These are phyloP conservation scores for Amphipoea lucens DNA, from an alignment of 2,888 invertebrate genomes.

Conservation along the genomic window DNA sequence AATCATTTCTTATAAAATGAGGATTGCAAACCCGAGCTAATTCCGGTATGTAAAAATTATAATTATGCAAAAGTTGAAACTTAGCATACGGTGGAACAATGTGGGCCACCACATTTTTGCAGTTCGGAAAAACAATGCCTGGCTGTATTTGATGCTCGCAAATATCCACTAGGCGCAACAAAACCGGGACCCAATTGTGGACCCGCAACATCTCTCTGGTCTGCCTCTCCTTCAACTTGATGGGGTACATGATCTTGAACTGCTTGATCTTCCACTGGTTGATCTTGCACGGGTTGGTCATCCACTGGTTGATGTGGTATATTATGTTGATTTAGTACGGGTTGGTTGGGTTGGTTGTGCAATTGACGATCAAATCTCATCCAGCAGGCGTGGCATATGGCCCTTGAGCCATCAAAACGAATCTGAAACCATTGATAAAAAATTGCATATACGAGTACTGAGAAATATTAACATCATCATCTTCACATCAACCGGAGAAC, in stretches of 20 bases:
- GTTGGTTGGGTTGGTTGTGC: slow-evolving; percentile 29
- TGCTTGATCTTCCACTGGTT: slow-evolving; percentile 15
- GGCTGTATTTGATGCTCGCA: no score
- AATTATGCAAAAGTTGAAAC: no score
- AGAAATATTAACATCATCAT: not conserved
- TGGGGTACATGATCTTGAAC: slow-evolving; percentile 3
- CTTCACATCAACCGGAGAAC: no score
- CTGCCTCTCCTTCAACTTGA: slow-evolving; percentile 18
- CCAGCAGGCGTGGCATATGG: slow-evolving; percentile 53
- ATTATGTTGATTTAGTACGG: slow-evolving; percentile 33
- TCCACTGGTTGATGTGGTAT: slow-evolving; percentile 29
- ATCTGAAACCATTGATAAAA: slow-evolving; percentile 45
- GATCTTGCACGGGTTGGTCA: slow-evolving; percentile 31
- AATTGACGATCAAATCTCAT: slow-evolving; percentile 41
- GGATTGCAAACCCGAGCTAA: no score
- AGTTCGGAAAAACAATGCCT: no score
- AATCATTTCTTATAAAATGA: no score
- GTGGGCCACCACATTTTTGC: no score
- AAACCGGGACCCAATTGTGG: slow-evolving; percentile 1
- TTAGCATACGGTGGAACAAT: no score
- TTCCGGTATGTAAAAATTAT: no score
- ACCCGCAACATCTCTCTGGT: slow-evolving; percentile 7
- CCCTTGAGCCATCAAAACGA: slow-evolving; percentile 46
- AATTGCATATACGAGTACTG: slow-evolving; percentile 6
- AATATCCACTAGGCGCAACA: no score